Evolutionary conservation across 2,888 invertebrate species (phyloP).

Genomic region (Xylota sylvarum): DNA sequence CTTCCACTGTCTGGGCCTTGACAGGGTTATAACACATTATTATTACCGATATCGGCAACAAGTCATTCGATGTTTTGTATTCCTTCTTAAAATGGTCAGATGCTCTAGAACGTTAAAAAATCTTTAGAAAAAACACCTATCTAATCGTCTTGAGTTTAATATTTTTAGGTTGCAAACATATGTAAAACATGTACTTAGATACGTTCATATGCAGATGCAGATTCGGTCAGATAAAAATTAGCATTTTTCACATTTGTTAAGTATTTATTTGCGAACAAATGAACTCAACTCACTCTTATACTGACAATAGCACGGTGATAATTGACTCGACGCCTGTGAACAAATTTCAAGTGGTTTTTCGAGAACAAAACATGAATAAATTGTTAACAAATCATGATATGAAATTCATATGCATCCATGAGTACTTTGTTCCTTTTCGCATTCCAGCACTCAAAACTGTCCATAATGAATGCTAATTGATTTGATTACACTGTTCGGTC

Average conservation of each 20-base stretch:
- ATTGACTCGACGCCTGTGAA: conserved; percentile 51
- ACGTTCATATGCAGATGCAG: not conserved
- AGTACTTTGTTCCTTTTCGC: conserved; percentile 2
- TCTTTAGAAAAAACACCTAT: too few species aligned
- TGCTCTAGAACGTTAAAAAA: too few species aligned
- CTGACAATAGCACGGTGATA: conserved; percentile 41
- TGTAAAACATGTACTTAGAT: not conserved
- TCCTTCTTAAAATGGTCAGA: too few species aligned
- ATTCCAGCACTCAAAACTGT: not conserved
- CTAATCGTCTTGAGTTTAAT: too few species aligned
- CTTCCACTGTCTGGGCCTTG: too few species aligned
- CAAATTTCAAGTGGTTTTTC: conserved; percentile 34
- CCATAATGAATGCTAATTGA: conserved; percentile 53
- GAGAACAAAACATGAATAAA: conserved; percentile 11
- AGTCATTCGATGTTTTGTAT: too few species aligned
- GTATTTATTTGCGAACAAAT: conserved; percentile 2
- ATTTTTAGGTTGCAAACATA: not conserved
- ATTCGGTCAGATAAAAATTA: not conserved
- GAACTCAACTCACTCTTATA: not conserved
- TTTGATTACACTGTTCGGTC: conserved; percentile 39
- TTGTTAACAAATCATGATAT: conserved; percentile 5
- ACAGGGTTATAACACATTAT: too few species aligned
- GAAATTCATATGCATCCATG: not conserved
- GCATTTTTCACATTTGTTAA: conserved; percentile 14
- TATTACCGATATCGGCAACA: too few species aligned